Evolutionary conservation across 2,797 vertebrate species (phyloP).

Genomic region (Pagetopsis macropterus): DNA sequence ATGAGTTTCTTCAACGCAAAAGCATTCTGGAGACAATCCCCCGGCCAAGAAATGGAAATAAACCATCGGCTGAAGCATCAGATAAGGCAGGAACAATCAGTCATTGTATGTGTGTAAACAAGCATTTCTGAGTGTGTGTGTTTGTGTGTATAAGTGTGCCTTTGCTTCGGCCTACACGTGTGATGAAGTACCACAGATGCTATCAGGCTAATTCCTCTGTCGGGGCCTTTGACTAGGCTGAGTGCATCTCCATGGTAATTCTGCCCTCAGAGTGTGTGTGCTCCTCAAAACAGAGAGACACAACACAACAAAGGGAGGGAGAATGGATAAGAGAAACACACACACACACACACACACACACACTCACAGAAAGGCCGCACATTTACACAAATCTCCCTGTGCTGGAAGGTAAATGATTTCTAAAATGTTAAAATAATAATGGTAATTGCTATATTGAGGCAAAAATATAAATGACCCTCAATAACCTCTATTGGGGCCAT

Average conservation of each 20-base stretch:
- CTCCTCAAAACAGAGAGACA: constrained; percentile 36
- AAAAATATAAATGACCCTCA: background rate
- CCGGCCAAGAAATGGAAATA: constrained; percentile 64
- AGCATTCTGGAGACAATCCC: constrained; percentile 72
- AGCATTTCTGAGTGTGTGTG: constrained; percentile 31
- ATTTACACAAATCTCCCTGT: background rate
- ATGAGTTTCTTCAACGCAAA: constrained; percentile 72
- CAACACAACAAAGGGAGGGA: background rate
- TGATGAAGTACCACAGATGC: constrained; percentile 65
- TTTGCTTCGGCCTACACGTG: constrained; percentile 50
- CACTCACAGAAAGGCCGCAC: constrained; percentile 2
- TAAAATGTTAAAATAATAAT: background rate
- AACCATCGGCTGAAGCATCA: constrained; percentile 74
- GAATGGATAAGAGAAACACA: constrained; percentile 51
- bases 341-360: constrained; percentile 38
- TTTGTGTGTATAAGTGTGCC: constrained; percentile 19
- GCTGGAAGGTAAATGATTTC: background rate
- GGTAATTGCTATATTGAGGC: background rate
- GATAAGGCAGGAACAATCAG: constrained; percentile 78
- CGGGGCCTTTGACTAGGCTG: constrained; percentile 57
- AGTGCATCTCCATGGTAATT: constrained; percentile 66
- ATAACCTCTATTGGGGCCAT: too few relatives aligned
- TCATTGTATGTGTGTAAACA: constrained; percentile 71
- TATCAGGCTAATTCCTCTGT: constrained; percentile 68
- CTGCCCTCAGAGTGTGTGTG: constrained; percentile 57